Evolutionary conservation across 2,113 vertebrate genomes (phyloP).

Genomic region (Telmatochromis sp.): DNA sequence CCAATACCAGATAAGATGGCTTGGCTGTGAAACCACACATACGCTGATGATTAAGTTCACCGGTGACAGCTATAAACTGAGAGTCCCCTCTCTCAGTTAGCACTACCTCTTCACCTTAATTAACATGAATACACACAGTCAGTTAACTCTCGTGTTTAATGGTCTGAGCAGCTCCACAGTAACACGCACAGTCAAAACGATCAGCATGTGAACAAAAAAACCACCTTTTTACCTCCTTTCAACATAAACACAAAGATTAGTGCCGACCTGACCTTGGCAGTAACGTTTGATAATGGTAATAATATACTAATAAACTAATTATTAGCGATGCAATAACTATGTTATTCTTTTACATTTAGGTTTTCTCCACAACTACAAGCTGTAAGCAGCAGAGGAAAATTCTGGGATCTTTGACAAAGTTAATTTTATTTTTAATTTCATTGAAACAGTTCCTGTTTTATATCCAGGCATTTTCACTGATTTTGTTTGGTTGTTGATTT

Average conservation of each 20-base stretch:
- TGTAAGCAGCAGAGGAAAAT: background rate
- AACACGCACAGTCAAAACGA: background rate
- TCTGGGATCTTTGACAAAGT: background rate
- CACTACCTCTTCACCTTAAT: background rate
- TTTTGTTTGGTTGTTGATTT: background rate
- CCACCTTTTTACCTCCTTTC: background rate
- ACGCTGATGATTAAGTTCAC: background rate
- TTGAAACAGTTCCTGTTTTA: background rate
- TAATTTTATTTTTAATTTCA: background rate
- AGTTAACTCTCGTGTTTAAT: background rate
- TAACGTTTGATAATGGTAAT: background rate
- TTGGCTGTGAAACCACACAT: background rate
- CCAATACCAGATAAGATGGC: background rate
- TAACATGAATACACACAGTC: background rate
- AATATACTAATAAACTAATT: background rate
- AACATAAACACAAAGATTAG: background rate
- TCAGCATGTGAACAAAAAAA: background rate
- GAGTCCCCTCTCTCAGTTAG: background rate
- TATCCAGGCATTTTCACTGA: background rate
- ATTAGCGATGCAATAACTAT: background rate
- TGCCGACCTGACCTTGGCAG: background rate
- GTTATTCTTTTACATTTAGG: background rate
- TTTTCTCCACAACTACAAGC: background rate
- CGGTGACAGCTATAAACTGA: background rate
- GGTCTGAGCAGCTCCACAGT: background rate